phyloP scores from a whole-genome alignment of 2,797 vertebrate genomes.

The Mormyrus proboscirostris region DNA sequence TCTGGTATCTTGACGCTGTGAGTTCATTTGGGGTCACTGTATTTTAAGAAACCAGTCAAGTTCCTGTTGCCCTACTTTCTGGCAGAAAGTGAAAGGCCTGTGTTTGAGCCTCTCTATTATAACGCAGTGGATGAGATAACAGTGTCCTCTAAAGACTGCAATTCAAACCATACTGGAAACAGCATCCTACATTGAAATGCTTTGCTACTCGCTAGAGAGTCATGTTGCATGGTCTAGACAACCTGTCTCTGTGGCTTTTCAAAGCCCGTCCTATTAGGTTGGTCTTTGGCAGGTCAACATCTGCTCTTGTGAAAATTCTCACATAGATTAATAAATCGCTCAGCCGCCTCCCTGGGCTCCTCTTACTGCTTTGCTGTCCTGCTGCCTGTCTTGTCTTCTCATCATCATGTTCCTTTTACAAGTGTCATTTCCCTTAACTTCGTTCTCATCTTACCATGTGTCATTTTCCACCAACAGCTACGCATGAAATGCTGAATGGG shows the following conservation, averaged over 20 bases:
- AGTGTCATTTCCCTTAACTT: not conserved
- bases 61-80: not conserved
- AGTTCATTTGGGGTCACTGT: constrained; percentile 13
- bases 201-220: constrained; percentile 27
- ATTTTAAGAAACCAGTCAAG: not conserved
- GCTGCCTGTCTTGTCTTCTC: not conserved
- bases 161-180: constrained; percentile 31
- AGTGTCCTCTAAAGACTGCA: constrained; percentile 29
- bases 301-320: constrained; percentile 10
- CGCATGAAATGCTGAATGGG: not conserved
- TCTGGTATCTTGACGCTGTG: not conserved
- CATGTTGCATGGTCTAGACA: constrained; percentile 42
- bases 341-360: constrained; percentile 2
- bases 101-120: constrained; percentile 16
- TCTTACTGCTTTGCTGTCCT: constrained; percentile 4
- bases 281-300: constrained; percentile 29
- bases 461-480: not conserved
- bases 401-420: not conserved
- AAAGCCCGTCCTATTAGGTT: constrained; percentile 28
- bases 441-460: not conserved
- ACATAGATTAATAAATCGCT: not conserved
- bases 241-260: constrained; percentile 31
- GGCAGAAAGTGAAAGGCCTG: constrained; percentile 1
- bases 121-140: constrained; percentile 25
- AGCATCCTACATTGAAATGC: constrained; percentile 22